These are phyloP conservation scores for Periplaneta americana DNA, from an alignment of 1,140 invertebrate species.

Conservation along the genomic window DNA sequence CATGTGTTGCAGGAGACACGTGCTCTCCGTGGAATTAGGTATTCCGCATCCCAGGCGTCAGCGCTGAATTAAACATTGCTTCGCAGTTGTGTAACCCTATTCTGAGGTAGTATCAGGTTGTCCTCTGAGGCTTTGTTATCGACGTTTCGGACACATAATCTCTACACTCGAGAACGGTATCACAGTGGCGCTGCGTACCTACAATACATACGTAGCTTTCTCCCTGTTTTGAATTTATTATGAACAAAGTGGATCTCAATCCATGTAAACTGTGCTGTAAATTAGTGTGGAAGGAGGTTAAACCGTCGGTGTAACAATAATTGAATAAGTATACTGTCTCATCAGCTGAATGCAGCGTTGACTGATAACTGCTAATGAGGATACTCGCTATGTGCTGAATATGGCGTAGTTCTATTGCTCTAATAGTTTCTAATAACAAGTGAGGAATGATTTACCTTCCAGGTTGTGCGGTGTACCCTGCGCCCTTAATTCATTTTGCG, in stretches of 20 bases:
- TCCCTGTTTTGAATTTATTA: not conserved
- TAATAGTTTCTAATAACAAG: too few relatives aligned
- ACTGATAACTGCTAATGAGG: too few relatives aligned
- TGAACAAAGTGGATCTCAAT: not conserved
- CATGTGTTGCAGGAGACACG: too few relatives aligned
- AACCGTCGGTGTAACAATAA: not conserved
- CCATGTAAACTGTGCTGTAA: not conserved
- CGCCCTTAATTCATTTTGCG: too few relatives aligned
- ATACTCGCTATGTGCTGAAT: too few relatives aligned
- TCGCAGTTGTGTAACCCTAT: not conserved
- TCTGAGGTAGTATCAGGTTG: not conserved
- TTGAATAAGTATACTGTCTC: not conserved
- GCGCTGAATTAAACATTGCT: not conserved
- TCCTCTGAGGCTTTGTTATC: not conserved
- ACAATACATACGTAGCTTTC: not conserved
- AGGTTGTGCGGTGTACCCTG: too few relatives aligned
- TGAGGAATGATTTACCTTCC: too few relatives aligned
- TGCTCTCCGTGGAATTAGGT: too few relatives aligned
- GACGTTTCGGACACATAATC: not conserved
- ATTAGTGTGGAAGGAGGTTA: not conserved
- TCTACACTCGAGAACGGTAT: not conserved
- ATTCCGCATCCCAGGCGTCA: too few relatives aligned
- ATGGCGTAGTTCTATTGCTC: too few relatives aligned
- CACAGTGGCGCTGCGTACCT: not conserved
- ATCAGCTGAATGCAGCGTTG: not conserved